Evolutionary conservation across 2,888 invertebrate species (phyloP), one percentile per base, ranked within the genome.

Genomic region (Liposcelis brunnea): DNA sequence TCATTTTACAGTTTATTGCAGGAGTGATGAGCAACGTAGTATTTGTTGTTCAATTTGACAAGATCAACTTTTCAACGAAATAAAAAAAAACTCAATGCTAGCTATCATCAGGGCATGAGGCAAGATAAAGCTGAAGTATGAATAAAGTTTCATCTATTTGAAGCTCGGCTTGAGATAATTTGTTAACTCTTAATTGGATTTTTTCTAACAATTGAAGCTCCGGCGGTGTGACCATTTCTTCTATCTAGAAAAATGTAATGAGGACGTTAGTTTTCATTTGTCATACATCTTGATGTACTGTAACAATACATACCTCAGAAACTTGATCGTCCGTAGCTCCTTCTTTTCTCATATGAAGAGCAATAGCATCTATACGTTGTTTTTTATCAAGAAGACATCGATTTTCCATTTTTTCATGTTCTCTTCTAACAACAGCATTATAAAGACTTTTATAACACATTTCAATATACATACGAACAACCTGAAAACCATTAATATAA

Each of bases 341-440:
- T 50, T 82, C 75, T 54, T 77, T 74, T 47, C 77, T 75, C 71
- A 91, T 77, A 48, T 80, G 78, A 58, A 80, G 76, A 48, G 80
- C 74, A 42, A 91, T 80, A 50, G 79, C 77, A 57, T 87, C 84
- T 55, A 90, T 76, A 57, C 86, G 72, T 53, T 85, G 79, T 55
- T 86, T 82, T 63, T 91, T 91, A 58, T 86, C 85, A 48, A 87
- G 75, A 49, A 91, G 72, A 11, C 89, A 72, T 57, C 79, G 80
- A 61, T 89, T 80, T 49, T 72, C 71, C 12, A 61, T 65, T 48
- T 70, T 70, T 56, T 80, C 80, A 54, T 73, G 68, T 48, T 73
- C 74, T 15, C 77, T 69, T 48, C 80, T 69, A 8, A 71, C 69
- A 58, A 80, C 75, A 3, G 72, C 68, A 60, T 85, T 85, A 54